Conservation (phyloP, 2,797 vertebrate genomes). For the Poeciliopsis paucimaculata region DNA sequence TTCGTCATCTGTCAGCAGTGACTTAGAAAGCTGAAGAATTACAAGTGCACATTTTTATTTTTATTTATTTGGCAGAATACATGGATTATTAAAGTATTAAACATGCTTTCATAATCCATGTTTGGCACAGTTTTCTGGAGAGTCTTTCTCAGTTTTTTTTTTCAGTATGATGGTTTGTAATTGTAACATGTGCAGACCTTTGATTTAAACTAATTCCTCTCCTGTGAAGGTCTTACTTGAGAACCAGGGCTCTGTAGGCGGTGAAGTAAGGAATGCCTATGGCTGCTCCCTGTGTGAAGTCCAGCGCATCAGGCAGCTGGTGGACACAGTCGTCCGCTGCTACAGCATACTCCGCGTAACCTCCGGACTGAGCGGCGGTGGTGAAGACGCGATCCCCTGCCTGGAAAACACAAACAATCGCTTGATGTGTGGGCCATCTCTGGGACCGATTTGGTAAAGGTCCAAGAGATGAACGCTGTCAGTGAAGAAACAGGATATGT, state of each 20-base stretch:
- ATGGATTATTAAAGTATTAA: background rate
- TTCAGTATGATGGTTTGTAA: background rate
- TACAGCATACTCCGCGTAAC: conserved; percentile 89
- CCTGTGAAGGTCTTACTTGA: conserved; percentile 82
- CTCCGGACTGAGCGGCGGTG: conserved; percentile 82
- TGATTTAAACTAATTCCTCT: background rate
- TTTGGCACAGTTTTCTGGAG: background rate
- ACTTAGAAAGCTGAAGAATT: background rate
- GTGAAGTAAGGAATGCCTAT: conserved; percentile 92
- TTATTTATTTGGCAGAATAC: background rate
- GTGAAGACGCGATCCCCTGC: conserved; percentile 92
- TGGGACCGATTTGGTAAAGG: background rate
- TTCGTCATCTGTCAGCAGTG: background rate
- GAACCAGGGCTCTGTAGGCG: conserved; percentile 88
- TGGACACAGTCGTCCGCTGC: conserved; percentile 81
- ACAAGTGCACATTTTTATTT: background rate
- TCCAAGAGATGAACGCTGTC: background rate
- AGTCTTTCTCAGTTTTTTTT: background rate
- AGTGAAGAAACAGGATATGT: background rate
- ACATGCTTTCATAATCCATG: background rate
- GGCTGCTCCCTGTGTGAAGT: conserved; percentile 89
- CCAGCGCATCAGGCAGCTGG: conserved; percentile 80
- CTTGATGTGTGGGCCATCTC: background rate
- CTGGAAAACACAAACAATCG: conserved; percentile 67
- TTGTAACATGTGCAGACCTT: background rate